Conservation (phyloP, 2,113 vertebrate genomes). For the Beaufortia kweichowensis region DNA sequence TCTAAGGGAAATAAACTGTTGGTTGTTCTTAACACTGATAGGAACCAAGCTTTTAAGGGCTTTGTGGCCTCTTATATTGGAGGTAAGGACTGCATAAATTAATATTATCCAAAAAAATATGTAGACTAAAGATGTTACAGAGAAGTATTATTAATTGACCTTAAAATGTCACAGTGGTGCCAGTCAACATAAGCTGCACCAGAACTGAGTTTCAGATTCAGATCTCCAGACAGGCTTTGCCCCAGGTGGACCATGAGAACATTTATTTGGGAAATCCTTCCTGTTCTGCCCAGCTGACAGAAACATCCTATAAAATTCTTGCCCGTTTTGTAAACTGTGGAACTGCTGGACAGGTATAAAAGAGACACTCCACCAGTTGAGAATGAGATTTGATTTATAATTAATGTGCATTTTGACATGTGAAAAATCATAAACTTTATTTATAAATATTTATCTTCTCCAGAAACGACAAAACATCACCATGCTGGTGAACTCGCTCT, state of each 20-base stretch:
- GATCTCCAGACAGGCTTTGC: constrained; percentile 81
- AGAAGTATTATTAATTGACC: neutral
- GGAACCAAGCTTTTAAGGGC: constrained; percentile 81
- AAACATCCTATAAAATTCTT: constrained; percentile 85
- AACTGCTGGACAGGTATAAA: constrained; percentile 84
- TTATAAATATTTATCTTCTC: constrained; percentile 41
- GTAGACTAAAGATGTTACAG: neutral
- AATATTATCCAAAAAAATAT: neutral
- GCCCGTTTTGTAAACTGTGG: constrained; percentile 91
- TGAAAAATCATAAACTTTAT: neutral
- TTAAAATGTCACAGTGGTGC: constrained; percentile 79
- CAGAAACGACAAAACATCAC: constrained; percentile 89
- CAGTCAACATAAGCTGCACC: constrained; percentile 92
- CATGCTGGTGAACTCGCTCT: constrained; percentile 87
- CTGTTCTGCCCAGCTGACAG: constrained; percentile 82
- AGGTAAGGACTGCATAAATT: constrained; percentile 74
- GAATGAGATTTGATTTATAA: neutral
- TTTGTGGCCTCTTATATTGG: constrained; percentile 86
- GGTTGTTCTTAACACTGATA: constrained; percentile 87
- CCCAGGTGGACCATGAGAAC: constrained; percentile 82
- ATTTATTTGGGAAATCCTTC: constrained; percentile 88
- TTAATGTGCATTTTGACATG: neutral
- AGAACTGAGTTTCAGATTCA: constrained; percentile 93
- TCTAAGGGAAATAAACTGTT: constrained; percentile 84
- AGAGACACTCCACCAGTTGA: neutral